Evolutionary conservation across 2,113 vertebrate genomes (phyloP), one percentile per base, ranked within the genome.

Genomic region (Barbus barbus): DNA sequence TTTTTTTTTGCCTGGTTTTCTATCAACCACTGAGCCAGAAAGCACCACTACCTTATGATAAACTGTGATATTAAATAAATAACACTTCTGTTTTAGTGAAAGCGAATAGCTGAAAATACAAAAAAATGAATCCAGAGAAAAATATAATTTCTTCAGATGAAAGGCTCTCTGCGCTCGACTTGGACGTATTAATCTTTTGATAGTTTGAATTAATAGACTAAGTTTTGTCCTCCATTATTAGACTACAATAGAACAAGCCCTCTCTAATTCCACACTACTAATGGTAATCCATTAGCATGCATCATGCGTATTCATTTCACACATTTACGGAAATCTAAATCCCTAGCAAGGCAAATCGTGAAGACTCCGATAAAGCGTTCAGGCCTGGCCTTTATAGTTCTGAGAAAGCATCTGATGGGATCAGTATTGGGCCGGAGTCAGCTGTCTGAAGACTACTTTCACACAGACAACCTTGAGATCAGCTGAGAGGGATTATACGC

Each of bases 361-460:
- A 76, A 48, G 48, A 73, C 63, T 72, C 11, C n/a, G 58, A 80
- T 84, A 80, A 80, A 78, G 33, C 61, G 36, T n/a, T 28, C 46
- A 28, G 61, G 63, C 60, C 48, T 3, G 74, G 46, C 65, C 83
- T 85, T 79, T 74, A 44, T 46, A 83, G 84, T 85, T 83, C 67
- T 73, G 81, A 85, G 84, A 86, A 88, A 78, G 44, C 78, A 65
- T 90, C 82, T 58, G 86, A 79, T 84, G 89, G 87, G 82, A 89
- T 87, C 85, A 88, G 81, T 22, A 80, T 79, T 63, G 82, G 82
- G 44, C 84, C 20, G 33, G 79, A 84, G 81, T 44, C 83, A 72
- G 84, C 89, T 85, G 56, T 91, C 74, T 89, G 89, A 86, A 87
- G 38, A 73, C 89, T 86, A 78, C 86, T 92, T 89, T 91, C 89